Evolutionary conservation across 2,797 vertebrate genomes (phyloP).

Genomic region (Labeo calbasu): DNA sequence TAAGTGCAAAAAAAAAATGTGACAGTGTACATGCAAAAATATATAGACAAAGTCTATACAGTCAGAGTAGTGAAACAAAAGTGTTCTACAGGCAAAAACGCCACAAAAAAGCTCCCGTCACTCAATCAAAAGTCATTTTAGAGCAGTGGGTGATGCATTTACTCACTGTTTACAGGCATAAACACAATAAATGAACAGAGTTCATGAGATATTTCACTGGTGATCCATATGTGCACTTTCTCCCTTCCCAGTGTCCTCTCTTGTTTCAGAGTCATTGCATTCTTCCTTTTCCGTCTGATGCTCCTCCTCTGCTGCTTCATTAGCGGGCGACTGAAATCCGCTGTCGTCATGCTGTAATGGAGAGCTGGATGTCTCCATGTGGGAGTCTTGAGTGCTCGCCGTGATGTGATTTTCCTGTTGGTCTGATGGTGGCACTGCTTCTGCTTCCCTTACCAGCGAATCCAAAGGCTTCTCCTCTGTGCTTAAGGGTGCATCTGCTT

Average conservation of each 20-base stretch:
- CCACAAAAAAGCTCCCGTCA: background rate
- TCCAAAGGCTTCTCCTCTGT: slow-evolving; percentile 22
- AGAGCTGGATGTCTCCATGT: slow-evolving; percentile 5
- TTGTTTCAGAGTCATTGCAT: slow-evolving; percentile 71
- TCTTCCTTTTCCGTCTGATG: slow-evolving; percentile 15
- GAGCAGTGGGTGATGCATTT: background rate
- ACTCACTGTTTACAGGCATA: slow-evolving; percentile 19
- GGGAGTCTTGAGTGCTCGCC: slow-evolving; percentile 34
- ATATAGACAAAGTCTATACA: background rate
- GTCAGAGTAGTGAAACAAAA: slow-evolving; percentile 1
- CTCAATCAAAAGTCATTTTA: slow-evolving; percentile 4
- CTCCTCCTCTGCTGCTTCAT: slow-evolving; percentile 45
- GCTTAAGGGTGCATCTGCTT: background rate
- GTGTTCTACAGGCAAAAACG: slow-evolving; percentile 4
- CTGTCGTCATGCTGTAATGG: slow-evolving; percentile 53
- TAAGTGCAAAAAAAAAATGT: slow-evolving; percentile 42
- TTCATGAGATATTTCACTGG: slow-evolving; percentile 51
- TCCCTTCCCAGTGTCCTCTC: slow-evolving; percentile 60
- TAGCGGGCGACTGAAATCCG: slow-evolving; percentile 63
- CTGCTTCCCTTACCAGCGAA: slow-evolving; percentile 3
- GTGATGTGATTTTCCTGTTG: slow-evolving; percentile 36
- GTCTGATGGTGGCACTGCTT: background rate
- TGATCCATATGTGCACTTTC: slow-evolving; percentile 12
- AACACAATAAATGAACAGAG: slow-evolving; percentile 19
- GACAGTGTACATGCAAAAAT: slow-evolving; percentile 34